Percentiles rank a stretch among this genome's conserved stretches.
These are phyloP conservation scores for Aphaenogaster floridana DNA, from an alignment of 1,140 invertebrate genomes.

Conservation along the genomic window DNA sequence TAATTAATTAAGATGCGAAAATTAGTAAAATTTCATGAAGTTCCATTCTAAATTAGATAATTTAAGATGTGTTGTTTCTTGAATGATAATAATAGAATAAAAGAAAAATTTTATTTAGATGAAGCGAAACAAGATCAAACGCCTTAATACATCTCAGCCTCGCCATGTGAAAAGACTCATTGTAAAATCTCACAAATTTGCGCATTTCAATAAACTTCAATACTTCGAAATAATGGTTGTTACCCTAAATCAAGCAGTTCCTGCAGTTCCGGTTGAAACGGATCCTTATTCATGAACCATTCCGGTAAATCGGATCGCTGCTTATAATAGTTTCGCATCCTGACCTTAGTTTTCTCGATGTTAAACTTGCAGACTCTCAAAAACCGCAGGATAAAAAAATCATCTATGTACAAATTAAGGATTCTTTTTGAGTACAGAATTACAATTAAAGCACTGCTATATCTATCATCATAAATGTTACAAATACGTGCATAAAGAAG, in stretches of 20 bases:
- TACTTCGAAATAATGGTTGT: slow-evolving; percentile 3
- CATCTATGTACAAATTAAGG: slow-evolving; percentile 80
- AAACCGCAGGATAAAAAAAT: slow-evolving; percentile 88
- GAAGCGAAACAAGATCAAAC: not conserved
- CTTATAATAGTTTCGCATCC: slow-evolving; percentile 88
- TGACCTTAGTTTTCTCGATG: slow-evolving; percentile 87
- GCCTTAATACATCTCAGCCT: not conserved
- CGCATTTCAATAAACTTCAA: not conserved
- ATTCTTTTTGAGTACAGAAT: not conserved
- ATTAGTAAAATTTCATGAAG: too few relatives aligned
- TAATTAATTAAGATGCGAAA: too few relatives aligned
- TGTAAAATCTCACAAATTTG: not conserved
- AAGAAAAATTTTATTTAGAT: not conserved
- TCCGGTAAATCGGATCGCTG: slow-evolving; percentile 87
- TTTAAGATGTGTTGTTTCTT: not conserved
- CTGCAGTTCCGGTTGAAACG: slow-evolving; percentile 87
- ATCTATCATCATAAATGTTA: not conserved
- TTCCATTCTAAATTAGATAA: too few relatives aligned
- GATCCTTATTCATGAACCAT: slow-evolving; percentile 89
- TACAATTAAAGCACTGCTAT: not conserved
- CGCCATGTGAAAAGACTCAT: too few relatives aligned
- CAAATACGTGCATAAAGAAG: not conserved
- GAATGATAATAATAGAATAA: not conserved
- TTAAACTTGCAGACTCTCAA: slow-evolving; percentile 89
- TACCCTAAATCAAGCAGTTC: slow-evolving; percentile 88